Conservation (phyloP, 2,113 vertebrate species). For the Odobenus rosmarus region DNA sequence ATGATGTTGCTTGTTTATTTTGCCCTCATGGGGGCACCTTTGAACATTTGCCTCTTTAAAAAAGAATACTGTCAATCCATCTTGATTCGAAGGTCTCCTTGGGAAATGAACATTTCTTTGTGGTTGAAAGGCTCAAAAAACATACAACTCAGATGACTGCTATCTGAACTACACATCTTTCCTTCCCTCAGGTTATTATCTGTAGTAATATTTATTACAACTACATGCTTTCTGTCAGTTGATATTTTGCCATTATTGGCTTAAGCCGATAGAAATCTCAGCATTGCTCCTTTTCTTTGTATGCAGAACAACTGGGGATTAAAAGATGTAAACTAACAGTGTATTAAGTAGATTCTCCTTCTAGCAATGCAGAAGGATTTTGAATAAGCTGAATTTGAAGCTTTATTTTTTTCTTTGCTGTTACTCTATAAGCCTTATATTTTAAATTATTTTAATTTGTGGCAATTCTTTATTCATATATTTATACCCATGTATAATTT, state of each 20-base stretch:
- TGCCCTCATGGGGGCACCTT: neutral
- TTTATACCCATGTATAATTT: neutral
- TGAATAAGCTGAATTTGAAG: slow-evolving; percentile 58
- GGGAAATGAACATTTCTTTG: slow-evolving; percentile 49
- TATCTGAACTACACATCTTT: slow-evolving; percentile 42
- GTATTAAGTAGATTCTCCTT: slow-evolving; percentile 29
- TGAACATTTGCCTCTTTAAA: neutral
- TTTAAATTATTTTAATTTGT: neutral
- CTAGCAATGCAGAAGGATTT: slow-evolving; percentile 50
- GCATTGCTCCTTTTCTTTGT: neutral
- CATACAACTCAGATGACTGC: neutral
- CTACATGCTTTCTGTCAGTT: neutral
- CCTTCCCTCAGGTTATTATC: slow-evolving; percentile 39
- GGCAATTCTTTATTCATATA: neutral
- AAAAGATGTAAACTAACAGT: slow-evolving; percentile 54
- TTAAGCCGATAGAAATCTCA: slow-evolving; percentile 45
- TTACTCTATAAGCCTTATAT: neutral
- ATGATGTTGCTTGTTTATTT: neutral
- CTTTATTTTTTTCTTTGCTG: slow-evolving; percentile 29
- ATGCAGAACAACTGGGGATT: slow-evolving; percentile 50
- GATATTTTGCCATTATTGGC: slow-evolving; percentile 44
- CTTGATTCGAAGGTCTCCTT: slow-evolving; percentile 22
- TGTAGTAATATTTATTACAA: slow-evolving; percentile 54
- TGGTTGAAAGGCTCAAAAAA: slow-evolving; percentile 10
- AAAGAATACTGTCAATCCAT: slow-evolving; percentile 25